phyloP scores from a whole-genome alignment of 1,140 invertebrate genomes.

The Saxidomus purpurata region DNA sequence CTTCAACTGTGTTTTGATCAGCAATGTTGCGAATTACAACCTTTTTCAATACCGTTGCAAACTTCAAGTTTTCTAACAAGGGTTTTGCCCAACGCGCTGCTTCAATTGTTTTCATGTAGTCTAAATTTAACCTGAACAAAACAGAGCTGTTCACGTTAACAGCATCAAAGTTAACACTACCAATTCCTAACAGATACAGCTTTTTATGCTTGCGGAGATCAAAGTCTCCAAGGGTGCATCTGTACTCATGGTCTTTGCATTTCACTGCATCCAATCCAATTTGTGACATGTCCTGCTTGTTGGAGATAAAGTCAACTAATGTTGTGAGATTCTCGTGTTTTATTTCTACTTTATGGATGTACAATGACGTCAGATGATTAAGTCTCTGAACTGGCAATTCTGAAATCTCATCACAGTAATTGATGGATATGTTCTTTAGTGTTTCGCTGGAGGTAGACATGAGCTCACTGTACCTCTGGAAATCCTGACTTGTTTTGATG shows the following conservation, averaged over 20 bases:
- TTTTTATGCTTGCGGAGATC: background rate
- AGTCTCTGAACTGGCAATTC: background rate
- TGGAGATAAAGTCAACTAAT: background rate
- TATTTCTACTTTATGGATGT: background rate
- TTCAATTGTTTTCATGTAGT: background rate
- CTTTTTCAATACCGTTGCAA: slow-evolving; percentile 13
- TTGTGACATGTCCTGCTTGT: background rate
- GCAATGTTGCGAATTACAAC: background rate
- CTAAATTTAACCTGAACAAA: background rate
- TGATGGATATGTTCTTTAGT: background rate
- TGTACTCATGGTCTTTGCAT: background rate
- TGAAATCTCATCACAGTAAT: background rate
- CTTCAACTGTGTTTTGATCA: background rate
- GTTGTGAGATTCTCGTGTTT: background rate
- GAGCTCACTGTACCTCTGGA: background rate
- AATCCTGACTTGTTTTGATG: background rate
- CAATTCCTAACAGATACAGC: background rate
- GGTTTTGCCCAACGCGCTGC: background rate
- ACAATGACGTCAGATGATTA: background rate
- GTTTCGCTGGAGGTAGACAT: background rate
- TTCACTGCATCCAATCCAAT: slow-evolving; percentile 1
- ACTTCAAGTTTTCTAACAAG: background rate
- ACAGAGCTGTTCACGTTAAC: background rate
- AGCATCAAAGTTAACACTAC: background rate
- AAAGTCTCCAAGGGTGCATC: background rate